phyloP scores from a whole-genome alignment of 1,140 invertebrate species.

The Caenorhabditis brenneri region DNA sequence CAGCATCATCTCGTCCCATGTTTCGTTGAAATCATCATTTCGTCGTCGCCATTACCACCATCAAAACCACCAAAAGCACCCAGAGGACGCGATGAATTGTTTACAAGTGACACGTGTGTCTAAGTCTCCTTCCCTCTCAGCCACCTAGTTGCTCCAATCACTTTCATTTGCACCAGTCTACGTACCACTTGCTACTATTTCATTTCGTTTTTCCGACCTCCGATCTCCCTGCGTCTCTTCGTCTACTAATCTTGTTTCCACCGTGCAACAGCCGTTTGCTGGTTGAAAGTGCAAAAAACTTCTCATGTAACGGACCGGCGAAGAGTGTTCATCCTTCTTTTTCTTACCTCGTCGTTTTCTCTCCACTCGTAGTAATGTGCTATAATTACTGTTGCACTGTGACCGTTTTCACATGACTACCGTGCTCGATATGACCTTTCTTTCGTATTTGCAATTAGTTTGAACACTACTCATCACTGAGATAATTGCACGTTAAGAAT shows the following conservation, averaged over 20 bases:
- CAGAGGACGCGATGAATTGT: neutral
- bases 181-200: conserved; percentile 36
- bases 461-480: neutral
- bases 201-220: neutral
- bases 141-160: conserved; percentile 5
- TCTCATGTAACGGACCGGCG: neutral
- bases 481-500: conserved; percentile 10
- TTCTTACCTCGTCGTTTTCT: conserved; percentile 8
- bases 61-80: neutral
- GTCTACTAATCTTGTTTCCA: neutral
- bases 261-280: neutral
- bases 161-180: neutral
- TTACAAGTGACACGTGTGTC: conserved; percentile 36
- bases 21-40: neutral
- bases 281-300: conserved; percentile 7
- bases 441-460: neutral
- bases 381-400: conserved; percentile 13
- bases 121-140: neutral
- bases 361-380: conserved; percentile 25
- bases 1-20: neutral
- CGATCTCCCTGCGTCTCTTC: neutral
- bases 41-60: neutral
- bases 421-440: conserved; percentile 14
- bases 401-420: conserved; percentile 30
- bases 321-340: neutral